Evolutionary conservation across 2,113 vertebrate species (phyloP).

Genomic region (Cottus gobio): DNA sequence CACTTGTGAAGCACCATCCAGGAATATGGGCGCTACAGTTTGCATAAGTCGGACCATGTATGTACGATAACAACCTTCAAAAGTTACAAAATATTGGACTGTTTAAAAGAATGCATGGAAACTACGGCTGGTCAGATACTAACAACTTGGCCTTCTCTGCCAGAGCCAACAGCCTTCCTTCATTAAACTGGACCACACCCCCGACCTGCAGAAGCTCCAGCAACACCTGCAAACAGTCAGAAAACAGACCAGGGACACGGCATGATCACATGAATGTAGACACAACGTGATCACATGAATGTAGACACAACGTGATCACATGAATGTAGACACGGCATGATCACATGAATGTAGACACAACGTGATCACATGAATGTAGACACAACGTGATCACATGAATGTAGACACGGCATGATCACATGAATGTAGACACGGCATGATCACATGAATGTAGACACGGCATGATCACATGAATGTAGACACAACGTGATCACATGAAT

Average conservation of each 20-base stretch:
- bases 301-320: no score
- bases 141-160: constrained; percentile 97
- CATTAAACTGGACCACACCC: constrained; percentile 95
- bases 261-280: no score
- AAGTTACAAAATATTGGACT: background rate
- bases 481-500: no score
- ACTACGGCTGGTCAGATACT: constrained; percentile 70
- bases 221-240: constrained; percentile 85
- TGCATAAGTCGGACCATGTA: background rate
- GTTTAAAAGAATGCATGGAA: background rate
- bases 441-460: no score
- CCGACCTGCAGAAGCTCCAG: constrained; percentile 96
- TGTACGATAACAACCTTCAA: background rate
- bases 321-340: no score
- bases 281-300: no score
- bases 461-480: no score
- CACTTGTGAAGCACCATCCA: background rate
- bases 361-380: no score
- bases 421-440: no score
- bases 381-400: no score
- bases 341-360: no score
- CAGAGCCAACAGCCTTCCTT: constrained; percentile 88
- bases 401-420: no score
- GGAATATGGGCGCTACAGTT: background rate
- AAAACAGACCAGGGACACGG: background rate